Conservation (phyloP, 2,888 invertebrate genomes). For the Achlya flavicornis region DNA sequence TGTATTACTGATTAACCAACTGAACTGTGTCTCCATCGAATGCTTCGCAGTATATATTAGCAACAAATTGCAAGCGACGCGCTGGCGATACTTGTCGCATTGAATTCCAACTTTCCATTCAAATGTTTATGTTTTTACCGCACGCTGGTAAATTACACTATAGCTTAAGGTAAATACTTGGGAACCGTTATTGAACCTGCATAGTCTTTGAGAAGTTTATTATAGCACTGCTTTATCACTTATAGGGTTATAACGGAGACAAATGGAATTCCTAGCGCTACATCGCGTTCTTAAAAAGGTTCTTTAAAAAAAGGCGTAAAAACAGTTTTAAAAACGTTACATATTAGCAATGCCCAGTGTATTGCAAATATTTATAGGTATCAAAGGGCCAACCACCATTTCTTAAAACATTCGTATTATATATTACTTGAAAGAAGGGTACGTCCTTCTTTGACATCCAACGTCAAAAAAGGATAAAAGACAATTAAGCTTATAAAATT, state of each 20-base stretch:
- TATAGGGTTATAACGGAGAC: neutral
- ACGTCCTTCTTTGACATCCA: too few relatives aligned
- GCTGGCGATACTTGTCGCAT: neutral
- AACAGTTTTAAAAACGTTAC: too few relatives aligned
- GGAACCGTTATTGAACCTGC: neutral
- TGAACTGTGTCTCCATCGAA: constrained; percentile 1
- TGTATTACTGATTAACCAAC: neutral
- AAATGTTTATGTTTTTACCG: constrained; percentile 8
- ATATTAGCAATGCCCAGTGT: too few relatives aligned
- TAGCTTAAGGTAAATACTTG: neutral
- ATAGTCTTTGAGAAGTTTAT: neutral
- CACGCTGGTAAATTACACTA: neutral
- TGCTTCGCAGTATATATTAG: neutral
- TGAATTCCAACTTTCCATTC: constrained; percentile 6
- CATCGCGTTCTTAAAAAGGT: too few relatives aligned
- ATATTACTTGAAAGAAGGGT: too few relatives aligned
- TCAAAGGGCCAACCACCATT: too few relatives aligned
- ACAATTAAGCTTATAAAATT: too few relatives aligned
- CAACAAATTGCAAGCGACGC: constrained; percentile 2
- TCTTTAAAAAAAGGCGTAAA: too few relatives aligned
- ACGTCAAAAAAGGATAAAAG: too few relatives aligned
- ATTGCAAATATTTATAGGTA: too few relatives aligned
- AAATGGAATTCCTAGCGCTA: neutral
- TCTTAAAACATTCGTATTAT: too few relatives aligned
- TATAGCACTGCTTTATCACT: neutral